Base-by-base conservation (phyloP, 2,888 invertebrate species). In the Torymus auratus region DNA sequence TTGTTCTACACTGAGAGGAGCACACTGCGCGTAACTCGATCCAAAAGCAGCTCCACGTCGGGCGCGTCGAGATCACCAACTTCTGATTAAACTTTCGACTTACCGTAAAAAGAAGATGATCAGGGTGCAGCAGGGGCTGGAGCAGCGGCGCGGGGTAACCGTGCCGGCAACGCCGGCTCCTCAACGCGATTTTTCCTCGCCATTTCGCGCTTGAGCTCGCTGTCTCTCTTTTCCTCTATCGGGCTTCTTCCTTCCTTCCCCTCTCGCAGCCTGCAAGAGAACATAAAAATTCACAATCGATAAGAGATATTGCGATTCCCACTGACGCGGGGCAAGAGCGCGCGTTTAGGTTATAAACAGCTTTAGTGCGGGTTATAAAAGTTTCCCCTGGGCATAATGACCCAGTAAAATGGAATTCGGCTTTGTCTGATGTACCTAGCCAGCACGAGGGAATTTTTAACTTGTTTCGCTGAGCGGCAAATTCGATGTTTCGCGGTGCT, bases 251-350 rank as follows among this genome's bases (percentile, higher is more conserved):
- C 11, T 12, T 52, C 20, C 61, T 15, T 2, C 17, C 2, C 50
- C 5, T 3, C 61, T 1, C 61, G 50, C 1, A 11, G 61, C 69
- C 71, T 71, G 53, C n/a, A 61, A 15, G 52, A 14, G 53, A 1
- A 20, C 17, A 60, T 20, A 53, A 61, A 71, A 71, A 71, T 71
- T 61, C 50, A 61, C n/a, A 61, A 71, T 71, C 50, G 50, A 71
- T 61, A 61, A 28, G 17, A 28, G 28, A 28, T 28, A 28, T 28
- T 28, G 28, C 28, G 28, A 28, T 28, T 28, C 28, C 7, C 3
- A 28, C 28, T 28, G 28, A 28, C 3, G 28, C 7, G 28, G 28
- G 28, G 28, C 7, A n/a, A n/a, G 28, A 28, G 3, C 28, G 28
- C 28, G 3, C 28, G 20, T 28, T 28, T 28, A 28, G 28, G 28